Evolutionary conservation across 2,113 vertebrate genomes (phyloP).

Genomic region (Propithecus coquereli): DNA sequence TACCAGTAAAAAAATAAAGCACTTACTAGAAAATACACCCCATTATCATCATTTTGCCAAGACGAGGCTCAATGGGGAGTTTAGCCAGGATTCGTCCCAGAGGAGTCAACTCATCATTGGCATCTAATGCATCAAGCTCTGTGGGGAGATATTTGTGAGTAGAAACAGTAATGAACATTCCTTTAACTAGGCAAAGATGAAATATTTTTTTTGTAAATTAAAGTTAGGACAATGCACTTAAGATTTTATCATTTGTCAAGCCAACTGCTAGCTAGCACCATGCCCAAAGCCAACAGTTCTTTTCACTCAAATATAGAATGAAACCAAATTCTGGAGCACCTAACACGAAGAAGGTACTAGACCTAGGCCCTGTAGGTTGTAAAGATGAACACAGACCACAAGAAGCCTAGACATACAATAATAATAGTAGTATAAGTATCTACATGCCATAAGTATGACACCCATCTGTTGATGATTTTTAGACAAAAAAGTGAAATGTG

Average conservation of each 20-base stretch:
- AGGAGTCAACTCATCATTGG: constrained; percentile 94
- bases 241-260: not conserved
- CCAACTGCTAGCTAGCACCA: not conserved
- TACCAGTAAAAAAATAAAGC: not conserved
- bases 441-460: not conserved
- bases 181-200: not conserved
- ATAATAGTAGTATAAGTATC: not conserved
- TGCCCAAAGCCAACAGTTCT: not conserved
- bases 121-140: constrained; percentile 96
- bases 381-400: not conserved
- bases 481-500: not conserved
- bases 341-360: not conserved
- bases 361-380: not conserved
- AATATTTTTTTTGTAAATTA: not conserved
- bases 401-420: not conserved
- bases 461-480: not conserved
- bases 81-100: constrained; percentile 94
- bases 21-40: constrained; percentile 97
- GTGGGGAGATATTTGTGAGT: constrained; percentile 53
- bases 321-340: not conserved
- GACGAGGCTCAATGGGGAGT: constrained; percentile 94
- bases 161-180: not conserved
- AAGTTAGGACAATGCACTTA: not conserved
- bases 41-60: constrained; percentile 99
- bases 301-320: not conserved